Percentiles rank a stretch among this genome's conserved stretches.
These are phyloP conservation scores for Penaeus japonicus DNA, from an alignment of 1,140 invertebrate genomes.

Conservation along the genomic window DNA sequence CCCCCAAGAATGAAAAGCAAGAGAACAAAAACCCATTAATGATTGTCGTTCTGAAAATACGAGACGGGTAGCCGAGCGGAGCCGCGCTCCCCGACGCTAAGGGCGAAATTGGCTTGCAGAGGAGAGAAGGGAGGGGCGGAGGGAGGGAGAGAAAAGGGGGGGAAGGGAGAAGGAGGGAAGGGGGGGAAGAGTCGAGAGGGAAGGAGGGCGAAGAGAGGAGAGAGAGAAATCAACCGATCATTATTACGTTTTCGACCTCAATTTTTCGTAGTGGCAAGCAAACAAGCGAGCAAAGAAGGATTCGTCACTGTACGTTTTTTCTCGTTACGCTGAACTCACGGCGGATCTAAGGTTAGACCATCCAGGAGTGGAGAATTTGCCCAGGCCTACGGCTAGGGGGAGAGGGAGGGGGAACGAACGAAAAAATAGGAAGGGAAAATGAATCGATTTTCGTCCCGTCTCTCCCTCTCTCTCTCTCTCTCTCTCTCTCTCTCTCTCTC, in stretches of 20 bases:
- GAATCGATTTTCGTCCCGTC: conserved; percentile 18
- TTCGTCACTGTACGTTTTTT: too few relatives aligned
- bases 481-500: too few relatives aligned
- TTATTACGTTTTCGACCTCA: neutral
- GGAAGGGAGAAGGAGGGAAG: too few relatives aligned
- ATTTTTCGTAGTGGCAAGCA: too few relatives aligned
- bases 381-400: neutral
- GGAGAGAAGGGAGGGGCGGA: too few relatives aligned
- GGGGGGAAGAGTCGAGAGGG: too few relatives aligned
- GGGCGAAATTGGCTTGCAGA: conserved; percentile 32
- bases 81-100: neutral
- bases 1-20: neutral
- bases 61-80: conserved; percentile 9
- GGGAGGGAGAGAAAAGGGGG: too few relatives aligned
- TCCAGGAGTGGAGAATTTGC: too few relatives aligned
- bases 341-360: too few relatives aligned
- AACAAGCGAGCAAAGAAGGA: too few relatives aligned
- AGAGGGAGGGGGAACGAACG: neutral
- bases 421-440: conserved; percentile 14
- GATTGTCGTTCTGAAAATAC: conserved; percentile 47
- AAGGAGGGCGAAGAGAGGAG: too few relatives aligned
- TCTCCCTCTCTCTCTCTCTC: neutral
- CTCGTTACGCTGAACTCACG: too few relatives aligned
- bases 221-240: conserved; percentile 39
- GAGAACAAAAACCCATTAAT: conserved; percentile 46